Evolutionary conservation across 2,888 invertebrate species (phyloP).

Genomic region (Chloroclysta siterata): DNA sequence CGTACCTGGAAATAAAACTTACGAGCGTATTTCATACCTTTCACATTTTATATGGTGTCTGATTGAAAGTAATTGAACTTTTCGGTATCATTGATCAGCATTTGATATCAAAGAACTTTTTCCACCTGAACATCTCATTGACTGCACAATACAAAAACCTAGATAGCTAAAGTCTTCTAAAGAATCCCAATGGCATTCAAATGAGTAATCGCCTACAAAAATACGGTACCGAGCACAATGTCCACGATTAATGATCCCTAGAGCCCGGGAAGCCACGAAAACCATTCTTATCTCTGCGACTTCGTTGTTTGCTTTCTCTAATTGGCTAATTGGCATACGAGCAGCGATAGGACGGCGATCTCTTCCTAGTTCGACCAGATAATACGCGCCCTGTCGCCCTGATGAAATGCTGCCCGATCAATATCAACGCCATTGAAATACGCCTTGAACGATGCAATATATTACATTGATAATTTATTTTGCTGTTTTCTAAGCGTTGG

Average conservation of each 20-base stretch:
- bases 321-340: constrained; percentile 84
- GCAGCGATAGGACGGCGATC: constrained; percentile 73
- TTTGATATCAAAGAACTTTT: too few species aligned
- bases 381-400: constrained; percentile 68
- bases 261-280: constrained; percentile 49
- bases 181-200: constrained; percentile 18
- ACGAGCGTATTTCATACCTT: too few species aligned
- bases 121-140: too few species aligned
- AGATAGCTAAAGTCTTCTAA: constrained; percentile 10
- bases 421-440: constrained; percentile 77
- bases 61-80: too few species aligned
- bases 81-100: too few species aligned
- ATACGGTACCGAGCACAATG: constrained; percentile 38
- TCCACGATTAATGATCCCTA: constrained; percentile 44
- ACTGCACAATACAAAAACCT: neutral
- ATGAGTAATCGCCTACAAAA: constrained; percentile 26
- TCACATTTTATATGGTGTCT: too few species aligned
- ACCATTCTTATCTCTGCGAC: constrained; percentile 49
- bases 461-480: constrained; percentile 52
- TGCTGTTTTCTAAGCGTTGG: constrained; percentile 18
- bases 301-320: constrained; percentile 75
- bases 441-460: constrained; percentile 64
- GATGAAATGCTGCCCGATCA: constrained; percentile 77
- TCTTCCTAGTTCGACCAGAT: constrained; percentile 75
- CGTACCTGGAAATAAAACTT: too few species aligned